Percentiles rank a stretch among this genome's conserved stretches.
Evolutionary conservation across 2,888 invertebrate genomes (phyloP).

Genomic region (Volucella inflata): DNA sequence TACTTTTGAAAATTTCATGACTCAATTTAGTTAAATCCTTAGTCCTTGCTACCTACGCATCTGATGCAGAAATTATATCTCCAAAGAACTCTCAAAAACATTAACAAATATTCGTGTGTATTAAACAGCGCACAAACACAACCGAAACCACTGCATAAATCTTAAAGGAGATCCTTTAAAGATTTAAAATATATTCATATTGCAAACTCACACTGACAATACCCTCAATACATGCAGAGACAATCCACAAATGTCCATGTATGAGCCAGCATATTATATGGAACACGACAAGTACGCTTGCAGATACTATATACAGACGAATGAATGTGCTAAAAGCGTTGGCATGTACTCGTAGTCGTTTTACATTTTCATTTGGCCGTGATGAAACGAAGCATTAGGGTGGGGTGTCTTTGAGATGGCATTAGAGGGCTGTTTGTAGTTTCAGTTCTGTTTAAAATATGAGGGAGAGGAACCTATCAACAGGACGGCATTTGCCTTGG

Average conservation of each 20-base stretch:
- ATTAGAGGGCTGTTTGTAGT: neutral
- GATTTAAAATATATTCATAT: slow-evolving; percentile 31
- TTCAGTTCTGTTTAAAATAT: neutral
- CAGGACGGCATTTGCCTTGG: slow-evolving; percentile 6
- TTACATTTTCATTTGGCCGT: slow-evolving; percentile 40
- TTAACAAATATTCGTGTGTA: neutral
- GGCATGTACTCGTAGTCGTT: slow-evolving; percentile 23
- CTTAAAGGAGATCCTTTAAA: slow-evolving; percentile 21
- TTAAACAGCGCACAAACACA: neutral
- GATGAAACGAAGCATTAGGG: slow-evolving; percentile 41
- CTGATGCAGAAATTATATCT: no score
- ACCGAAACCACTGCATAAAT: neutral
- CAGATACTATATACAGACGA: slow-evolving; percentile 2
- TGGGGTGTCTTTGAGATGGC: neutral
- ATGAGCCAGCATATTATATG: slow-evolving; percentile 60
- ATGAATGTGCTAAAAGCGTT: slow-evolving; percentile 27
- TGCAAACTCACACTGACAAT: slow-evolving; percentile 6
- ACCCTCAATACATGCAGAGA: slow-evolving; percentile 37
- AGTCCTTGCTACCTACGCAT: neutral
- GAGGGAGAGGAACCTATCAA: neutral
- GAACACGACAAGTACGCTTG: slow-evolving; percentile 21
- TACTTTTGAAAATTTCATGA: neutral
- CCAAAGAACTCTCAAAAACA: no score
- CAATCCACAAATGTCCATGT: slow-evolving; percentile 45
- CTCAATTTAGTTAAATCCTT: neutral